Evolutionary conservation across 2,113 vertebrate genomes (phyloP), one percentile per base, ranked within the genome.

Genomic region (Vombatus ursinus): DNA sequence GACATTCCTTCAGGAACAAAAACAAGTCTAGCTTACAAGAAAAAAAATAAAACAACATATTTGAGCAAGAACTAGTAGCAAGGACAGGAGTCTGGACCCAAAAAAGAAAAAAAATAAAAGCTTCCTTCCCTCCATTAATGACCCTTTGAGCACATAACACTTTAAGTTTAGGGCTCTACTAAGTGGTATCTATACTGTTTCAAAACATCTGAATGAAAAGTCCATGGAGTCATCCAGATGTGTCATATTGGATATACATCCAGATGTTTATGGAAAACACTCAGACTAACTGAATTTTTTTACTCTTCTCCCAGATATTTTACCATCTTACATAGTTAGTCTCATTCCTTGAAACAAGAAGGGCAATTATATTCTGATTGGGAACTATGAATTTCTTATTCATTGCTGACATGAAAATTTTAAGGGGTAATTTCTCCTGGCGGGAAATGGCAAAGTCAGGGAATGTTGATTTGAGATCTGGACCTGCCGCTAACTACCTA

Each of bases 1-100:
- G 48, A 49, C 31, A 52, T 61, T 61, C 10, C 68, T 84, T 44
- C 95, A 94, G 51, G 90, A 31, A 0, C 26, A 14, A 16, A 61
- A 50, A 49, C 31, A 52, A 19, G 93, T 94, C 7, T 54, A 61
- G 26, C 50, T 28, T 89, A 37, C 14, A 93, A 89, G 90, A 96
- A 95, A 92, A 68, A 68, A 68, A 92, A 68, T 37, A 23, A 68
- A 68, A 8, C 25, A 94, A 95, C 89, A 95, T 89, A 95, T 26
- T 90, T 96, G 22, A 52, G 19, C 6, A 84, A 92, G 37, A 52
- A 91, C 10, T 23, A 89, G 28, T 26, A 92, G 14, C 23, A 92
- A 84, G 47, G 50, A 92, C 44, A 90, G 19, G 52, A 84, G 11
- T 51, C 24, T 6, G 50, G 24, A 44, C 14, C 2, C 6, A 25